Evolutionary conservation across 2,113 vertebrate genomes (phyloP).

Genomic region (Lasiurus cinereus): DNA sequence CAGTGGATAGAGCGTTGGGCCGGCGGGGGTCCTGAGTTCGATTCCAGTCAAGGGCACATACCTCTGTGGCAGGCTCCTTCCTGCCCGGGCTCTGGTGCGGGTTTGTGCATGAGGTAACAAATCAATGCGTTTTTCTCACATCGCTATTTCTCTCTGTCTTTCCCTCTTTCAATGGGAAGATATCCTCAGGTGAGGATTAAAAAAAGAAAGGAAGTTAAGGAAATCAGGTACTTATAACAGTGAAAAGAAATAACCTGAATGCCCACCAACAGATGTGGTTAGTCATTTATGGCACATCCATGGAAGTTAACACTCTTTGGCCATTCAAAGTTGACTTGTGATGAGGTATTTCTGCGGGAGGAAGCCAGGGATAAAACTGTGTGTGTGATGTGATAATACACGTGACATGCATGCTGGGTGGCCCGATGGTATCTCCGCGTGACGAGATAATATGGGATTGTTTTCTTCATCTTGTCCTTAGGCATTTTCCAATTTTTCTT

Average conservation of each 20-base stretch:
- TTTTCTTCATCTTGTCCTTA: neutral
- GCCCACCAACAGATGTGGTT: neutral
- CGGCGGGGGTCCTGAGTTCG: no score
- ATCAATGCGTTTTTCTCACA: no score
- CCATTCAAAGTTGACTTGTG: neutral
- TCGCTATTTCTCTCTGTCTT: no score
- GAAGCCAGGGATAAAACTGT: neutral
- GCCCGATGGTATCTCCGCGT: neutral
- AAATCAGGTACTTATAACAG: neutral
- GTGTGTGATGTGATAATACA: neutral
- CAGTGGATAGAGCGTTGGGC: no score
- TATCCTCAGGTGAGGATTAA: no score
- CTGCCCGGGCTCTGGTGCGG: no score
- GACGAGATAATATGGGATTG: neutral
- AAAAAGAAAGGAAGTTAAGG: neutral
- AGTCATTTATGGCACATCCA: neutral
- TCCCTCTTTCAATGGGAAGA: no score
- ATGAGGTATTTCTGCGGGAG: neutral
- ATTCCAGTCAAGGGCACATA: no score
- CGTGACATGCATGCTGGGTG: accelerated
- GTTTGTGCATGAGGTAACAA: no score
- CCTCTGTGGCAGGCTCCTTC: no score
- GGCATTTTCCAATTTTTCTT: conserved; percentile 48
- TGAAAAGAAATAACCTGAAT: neutral
- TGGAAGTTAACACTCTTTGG: neutral